Evolutionary conservation across 1,140 invertebrate genomes (phyloP), one percentile per base, ranked within the genome.

Genomic region (Drosophila arizonae): DNA sequence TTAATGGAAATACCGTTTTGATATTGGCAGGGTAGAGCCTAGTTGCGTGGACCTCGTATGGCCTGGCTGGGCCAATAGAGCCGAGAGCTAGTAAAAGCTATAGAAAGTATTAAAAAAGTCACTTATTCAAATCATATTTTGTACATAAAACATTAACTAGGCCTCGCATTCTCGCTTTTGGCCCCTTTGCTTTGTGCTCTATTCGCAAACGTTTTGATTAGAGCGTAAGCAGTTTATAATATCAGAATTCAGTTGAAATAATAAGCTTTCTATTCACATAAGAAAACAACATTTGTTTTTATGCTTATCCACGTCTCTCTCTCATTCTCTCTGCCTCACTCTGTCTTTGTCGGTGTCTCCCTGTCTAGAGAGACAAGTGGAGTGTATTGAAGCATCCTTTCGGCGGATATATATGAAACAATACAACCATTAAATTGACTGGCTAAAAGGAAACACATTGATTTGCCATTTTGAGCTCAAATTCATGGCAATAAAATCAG

Each of bases 401-500:
- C 55, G 26, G 6, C 43, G n/a, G 43, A 17, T 17, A 73, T 69
- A 62, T 69, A 58, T 33, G 57, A 56, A 72, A 68, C 64, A 73
- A 73, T 68, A 68, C 71, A 54, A 77, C 74, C 78, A 88, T 88
- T 69, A 87, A 82, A 82, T 79, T 87, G 82, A 81, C 79, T 87
- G 79, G 57, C 75, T 39, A 65, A 72, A 73, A 78, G 82, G 84
- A 87, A 87, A 87, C 82, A 87, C 84, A 87, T 87, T 87, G 82
- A 87, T 87, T 87, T 86, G 81, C 82, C 79, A 86, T 86, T 86
- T 39, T 86, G 79, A 86, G 82, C 82, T 79, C 68, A 86, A 86
- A 86, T 86, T 86, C 82, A 87, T 79, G 71, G 82, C 82, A 87
- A 87, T 87, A 87, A 87, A 87, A 87, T 87, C 82, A 82, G 52